phyloP scores from a whole-genome alignment of 2,113 vertebrate species.

The Shinisaurus crocodilurus region DNA sequence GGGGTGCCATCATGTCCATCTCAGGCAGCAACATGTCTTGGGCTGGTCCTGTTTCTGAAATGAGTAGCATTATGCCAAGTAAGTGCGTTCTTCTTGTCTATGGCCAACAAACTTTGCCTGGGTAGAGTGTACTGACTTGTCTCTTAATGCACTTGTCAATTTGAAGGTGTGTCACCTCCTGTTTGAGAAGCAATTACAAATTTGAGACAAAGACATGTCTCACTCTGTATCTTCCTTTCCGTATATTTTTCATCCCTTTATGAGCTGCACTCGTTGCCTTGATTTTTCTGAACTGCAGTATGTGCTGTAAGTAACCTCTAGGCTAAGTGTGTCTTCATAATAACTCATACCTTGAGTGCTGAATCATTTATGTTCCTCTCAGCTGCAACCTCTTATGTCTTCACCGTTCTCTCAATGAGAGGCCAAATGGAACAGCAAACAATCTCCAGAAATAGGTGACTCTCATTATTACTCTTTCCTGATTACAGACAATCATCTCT shows the following conservation, averaged over 20 bases:
- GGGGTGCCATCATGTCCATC: too few species aligned
- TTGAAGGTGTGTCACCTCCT: background rate
- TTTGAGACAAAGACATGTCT: background rate
- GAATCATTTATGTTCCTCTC: conserved; percentile 13
- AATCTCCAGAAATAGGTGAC: background rate
- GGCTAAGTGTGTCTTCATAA: conserved; percentile 2
- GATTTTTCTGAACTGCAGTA: background rate
- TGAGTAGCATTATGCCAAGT: background rate
- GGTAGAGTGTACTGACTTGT: background rate
- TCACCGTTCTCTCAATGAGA: background rate
- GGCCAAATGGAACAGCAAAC: background rate
- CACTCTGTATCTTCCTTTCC: background rate
- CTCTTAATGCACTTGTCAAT: background rate
- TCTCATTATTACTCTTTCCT: background rate
- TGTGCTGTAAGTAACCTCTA: background rate
- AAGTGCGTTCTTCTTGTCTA: background rate
- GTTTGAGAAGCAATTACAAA: background rate
- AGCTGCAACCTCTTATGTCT: background rate
- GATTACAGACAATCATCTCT: background rate
- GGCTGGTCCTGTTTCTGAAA: background rate
- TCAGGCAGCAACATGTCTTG: too few species aligned
- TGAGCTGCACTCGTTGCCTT: background rate
- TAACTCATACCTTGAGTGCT: background rate
- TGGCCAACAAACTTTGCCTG: background rate
- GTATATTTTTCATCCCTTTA: background rate